Evolutionary conservation across 2,888 invertebrate species (phyloP), one percentile per base, ranked within the genome.

Genomic region (Harpalus rufipes): DNA sequence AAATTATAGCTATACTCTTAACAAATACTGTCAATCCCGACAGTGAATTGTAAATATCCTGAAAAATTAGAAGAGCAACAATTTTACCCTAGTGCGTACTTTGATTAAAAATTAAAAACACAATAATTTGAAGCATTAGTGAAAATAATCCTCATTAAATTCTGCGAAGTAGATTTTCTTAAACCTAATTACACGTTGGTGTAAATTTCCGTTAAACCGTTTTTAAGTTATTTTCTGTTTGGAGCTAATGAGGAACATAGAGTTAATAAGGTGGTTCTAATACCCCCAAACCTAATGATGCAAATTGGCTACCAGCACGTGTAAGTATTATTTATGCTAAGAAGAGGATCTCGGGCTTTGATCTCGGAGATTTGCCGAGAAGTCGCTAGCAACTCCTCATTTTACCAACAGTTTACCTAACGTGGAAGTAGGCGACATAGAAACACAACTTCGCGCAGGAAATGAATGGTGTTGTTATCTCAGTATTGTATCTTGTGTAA

Each of bases 381-480:
- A 74, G 72, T 74, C 72, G 1, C 32, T 32, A 32, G 32, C 32
- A 32, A 44, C 16, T 58, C 58, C 56, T 58, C 58, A 8, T 74
- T 74, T 74, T 41, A 72, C 72, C 44, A 78, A 32, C 58, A 51
- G 32, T 78, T 78, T 78, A 78, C 78, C 56, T 78, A 78, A 58
- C 78, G 44, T 44, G n/a, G 41, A 18, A 78, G 58, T 44, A 44
- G 39, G 39, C n/a, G 44, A 56, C 14, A 16, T 21, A 65, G 32
- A 18, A 65, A 44, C 32, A 72, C 76, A 78, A 78, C 56, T 56
- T 58, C 25, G n/a, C 14, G 63, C 80, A 7, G 80, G 80, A 80
- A 80, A 80, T 80, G 80, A 80, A 80, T 59, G 41, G 80, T 80
- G 80, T 78, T 74, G 80, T 80, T 80, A 80, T 80, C 80, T 59